phyloP scores from a whole-genome alignment of 2,113 vertebrate genomes.

The Mobula hypostoma region DNA sequence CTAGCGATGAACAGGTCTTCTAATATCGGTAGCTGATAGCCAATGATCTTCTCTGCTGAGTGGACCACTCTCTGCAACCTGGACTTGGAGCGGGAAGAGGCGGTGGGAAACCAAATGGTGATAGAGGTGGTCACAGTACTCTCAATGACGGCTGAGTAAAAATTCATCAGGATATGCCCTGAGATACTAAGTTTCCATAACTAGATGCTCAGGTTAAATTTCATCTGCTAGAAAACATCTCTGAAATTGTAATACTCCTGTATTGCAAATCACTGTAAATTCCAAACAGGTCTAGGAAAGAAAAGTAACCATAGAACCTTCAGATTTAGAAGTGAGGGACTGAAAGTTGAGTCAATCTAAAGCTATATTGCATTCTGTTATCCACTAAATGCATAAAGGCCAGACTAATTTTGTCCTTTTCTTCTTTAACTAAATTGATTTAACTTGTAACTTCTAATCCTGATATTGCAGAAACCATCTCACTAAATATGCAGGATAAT shows the following conservation, averaged over 20 bases:
- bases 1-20: too few species aligned
- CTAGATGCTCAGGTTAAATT: neutral
- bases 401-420: neutral
- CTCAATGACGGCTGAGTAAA: too few species aligned
- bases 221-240: neutral
- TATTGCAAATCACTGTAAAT: neutral
- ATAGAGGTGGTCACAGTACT: too few species aligned
- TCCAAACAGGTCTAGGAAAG: neutral
- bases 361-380: neutral
- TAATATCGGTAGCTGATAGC: too few species aligned
- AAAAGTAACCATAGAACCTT: neutral
- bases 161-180: too few species aligned
- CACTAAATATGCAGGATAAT: neutral
- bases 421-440: neutral
- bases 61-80: too few species aligned
- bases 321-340: neutral
- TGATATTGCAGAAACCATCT: neutral
- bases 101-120: too few species aligned
- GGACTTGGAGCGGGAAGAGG: too few species aligned
- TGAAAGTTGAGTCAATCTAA: neutral
- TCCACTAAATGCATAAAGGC: neutral
- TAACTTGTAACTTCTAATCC: neutral
- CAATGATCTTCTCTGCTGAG: too few species aligned
- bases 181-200: neutral
- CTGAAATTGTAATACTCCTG: neutral